These are phyloP conservation scores for Ennomos erosarius DNA, from an alignment of 2,888 invertebrate genomes.

Conservation along the genomic window DNA sequence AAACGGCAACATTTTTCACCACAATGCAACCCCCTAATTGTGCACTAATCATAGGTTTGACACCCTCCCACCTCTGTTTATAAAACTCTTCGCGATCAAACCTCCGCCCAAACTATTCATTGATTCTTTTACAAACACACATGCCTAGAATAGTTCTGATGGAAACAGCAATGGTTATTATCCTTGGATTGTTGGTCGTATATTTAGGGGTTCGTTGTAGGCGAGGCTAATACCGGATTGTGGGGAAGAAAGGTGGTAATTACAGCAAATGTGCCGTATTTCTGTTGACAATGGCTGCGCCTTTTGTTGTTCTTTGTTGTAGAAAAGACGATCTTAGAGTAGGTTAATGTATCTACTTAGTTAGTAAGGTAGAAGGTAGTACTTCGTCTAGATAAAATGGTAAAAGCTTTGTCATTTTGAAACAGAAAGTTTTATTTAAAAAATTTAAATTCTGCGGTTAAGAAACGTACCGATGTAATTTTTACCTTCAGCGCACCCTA, in stretches of 20 bases:
- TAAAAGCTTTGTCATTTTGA: too few species aligned
- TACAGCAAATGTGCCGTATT: conserved; percentile 77
- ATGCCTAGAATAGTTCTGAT: neutral
- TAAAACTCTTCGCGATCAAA: conserved; percentile 1
- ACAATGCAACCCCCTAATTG: conserved; percentile 74
- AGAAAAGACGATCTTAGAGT: conserved; percentile 6
- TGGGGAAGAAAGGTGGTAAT: conserved; percentile 71
- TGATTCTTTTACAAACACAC: conserved; percentile 32
- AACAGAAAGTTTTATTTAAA: too few species aligned
- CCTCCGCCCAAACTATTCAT: conserved; percentile 37
- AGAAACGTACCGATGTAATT: too few species aligned
- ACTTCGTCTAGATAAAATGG: neutral
- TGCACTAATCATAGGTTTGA: conserved; percentile 81
- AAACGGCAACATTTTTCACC: conserved; percentile 59
- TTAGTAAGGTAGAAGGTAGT: too few species aligned
- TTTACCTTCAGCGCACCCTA: too few species aligned
- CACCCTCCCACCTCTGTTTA: conserved; percentile 57
- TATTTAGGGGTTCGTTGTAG: conserved; percentile 51
- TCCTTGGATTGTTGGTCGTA: conserved; percentile 4
- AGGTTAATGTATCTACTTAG: too few species aligned
- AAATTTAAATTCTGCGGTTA: too few species aligned
- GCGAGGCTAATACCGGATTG: conserved; percentile 75
- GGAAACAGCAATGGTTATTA: conserved; percentile 46
- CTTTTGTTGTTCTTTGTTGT: conserved; percentile 32
- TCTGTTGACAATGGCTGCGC: conserved; percentile 65